Percentiles rank a stretch among this genome's conserved stretches.
phyloP scores from a whole-genome alignment of 2,797 vertebrate species.

The Rachycentron canadum region DNA sequence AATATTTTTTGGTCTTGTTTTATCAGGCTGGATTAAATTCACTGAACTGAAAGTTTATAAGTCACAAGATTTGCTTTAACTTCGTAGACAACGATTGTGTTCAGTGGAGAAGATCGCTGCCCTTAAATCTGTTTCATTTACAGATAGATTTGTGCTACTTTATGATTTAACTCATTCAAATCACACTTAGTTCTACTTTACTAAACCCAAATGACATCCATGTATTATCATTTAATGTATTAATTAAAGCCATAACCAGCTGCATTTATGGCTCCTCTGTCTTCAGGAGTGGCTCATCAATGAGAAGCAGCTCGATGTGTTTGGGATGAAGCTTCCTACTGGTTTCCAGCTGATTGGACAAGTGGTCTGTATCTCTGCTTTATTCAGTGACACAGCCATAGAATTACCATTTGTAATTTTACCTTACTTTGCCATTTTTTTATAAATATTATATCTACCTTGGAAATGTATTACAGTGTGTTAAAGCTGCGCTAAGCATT shows the following conservation, averaged over 20 bases:
- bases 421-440: neutral
- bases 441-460: too few relatives aligned
- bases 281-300: constrained; percentile 88
- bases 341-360: constrained; percentile 91
- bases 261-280: neutral
- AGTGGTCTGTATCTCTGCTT: constrained; percentile 83
- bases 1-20: neutral
- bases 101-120: neutral
- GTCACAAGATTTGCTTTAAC: too few relatives aligned
- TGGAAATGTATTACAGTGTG: neutral
- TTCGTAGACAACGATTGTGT: neutral
- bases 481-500: neutral
- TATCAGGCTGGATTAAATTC: neutral
- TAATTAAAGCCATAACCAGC: neutral
- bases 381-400: neutral
- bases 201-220: neutral
- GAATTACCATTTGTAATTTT: neutral
- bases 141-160: too few relatives aligned
- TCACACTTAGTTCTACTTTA: neutral
- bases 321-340: constrained; percentile 90
- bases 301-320: constrained; percentile 82
- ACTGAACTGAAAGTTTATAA: neutral
- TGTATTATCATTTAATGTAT: too few relatives aligned
- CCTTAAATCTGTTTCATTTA: neutral
- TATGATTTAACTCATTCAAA: neutral